Evolutionary conservation across 2,113 vertebrate genomes (phyloP).

Genomic region (Oreocharis arfaki): DNA sequence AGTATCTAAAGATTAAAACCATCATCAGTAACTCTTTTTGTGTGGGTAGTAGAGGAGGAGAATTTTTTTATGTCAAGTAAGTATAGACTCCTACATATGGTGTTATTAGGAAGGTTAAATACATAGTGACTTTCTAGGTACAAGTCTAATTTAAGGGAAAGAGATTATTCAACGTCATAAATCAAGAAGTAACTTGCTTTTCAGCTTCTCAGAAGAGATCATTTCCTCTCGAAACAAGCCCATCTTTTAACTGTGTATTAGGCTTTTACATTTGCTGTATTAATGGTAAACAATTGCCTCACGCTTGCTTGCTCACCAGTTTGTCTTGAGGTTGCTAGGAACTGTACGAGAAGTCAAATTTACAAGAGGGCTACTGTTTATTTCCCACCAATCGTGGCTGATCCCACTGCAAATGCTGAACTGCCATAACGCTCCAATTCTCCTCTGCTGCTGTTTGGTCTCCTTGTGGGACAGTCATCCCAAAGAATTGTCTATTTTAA

Average conservation of each 20-base stretch:
- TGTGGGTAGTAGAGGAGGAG: slow-evolving; percentile 36
- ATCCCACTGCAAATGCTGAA: not conserved
- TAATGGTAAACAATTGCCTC: not conserved
- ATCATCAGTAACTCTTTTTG: slow-evolving; percentile 7
- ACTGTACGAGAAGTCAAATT: not conserved
- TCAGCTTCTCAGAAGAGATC: not conserved
- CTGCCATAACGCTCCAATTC: not conserved
- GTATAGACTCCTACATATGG: slow-evolving; percentile 16
- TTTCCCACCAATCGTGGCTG: not conserved
- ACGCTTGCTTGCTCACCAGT: not conserved
- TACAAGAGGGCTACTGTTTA: not conserved
- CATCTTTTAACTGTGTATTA: not conserved
- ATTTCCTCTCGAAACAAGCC: not conserved
- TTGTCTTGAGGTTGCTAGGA: not conserved
- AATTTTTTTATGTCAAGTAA: slow-evolving; percentile 15
- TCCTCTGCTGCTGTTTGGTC: not conserved
- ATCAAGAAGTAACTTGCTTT: not conserved
- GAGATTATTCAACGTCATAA: not conserved
- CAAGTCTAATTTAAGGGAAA: not conserved
- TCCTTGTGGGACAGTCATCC: not conserved
- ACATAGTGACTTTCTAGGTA: not conserved
- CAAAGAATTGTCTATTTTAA: not conserved
- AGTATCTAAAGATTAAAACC: not conserved
- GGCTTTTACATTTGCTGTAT: not conserved
- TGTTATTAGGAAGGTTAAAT: slow-evolving; percentile 14